Evolutionary conservation across 2,797 vertebrate species (phyloP).

Genomic region (Taenioides sp.): DNA sequence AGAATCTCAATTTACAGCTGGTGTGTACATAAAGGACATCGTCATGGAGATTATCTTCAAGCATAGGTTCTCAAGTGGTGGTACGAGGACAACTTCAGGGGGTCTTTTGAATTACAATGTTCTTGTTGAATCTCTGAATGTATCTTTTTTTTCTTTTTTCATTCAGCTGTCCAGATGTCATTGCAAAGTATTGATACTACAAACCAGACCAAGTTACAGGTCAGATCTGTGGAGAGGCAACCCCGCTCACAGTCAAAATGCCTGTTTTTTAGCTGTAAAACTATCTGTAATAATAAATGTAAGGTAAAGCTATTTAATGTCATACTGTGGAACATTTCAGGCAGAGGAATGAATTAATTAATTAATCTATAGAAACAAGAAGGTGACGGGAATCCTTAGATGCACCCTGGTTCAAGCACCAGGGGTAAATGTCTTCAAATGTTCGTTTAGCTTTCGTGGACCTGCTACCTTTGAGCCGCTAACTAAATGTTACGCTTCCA

Average conservation of each 20-base stretch:
- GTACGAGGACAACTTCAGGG: not conserved
- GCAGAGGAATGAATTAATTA: too few relatives aligned
- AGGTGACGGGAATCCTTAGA: not conserved
- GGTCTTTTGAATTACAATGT: not conserved
- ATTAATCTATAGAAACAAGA: too few relatives aligned
- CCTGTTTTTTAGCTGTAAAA: too few relatives aligned
- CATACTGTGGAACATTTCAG: too few relatives aligned
- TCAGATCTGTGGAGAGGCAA: too few relatives aligned
- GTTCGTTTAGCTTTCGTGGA: slow-evolving; percentile 31
- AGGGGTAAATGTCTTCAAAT: slow-evolving; percentile 24
- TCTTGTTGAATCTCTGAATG: too few relatives aligned
- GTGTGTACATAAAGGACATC: slow-evolving; percentile 12
- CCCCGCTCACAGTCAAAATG: too few relatives aligned
- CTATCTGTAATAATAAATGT: too few relatives aligned
- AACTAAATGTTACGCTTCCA: slow-evolving; percentile 70
- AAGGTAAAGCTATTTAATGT: too few relatives aligned
- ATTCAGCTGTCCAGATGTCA: not conserved
- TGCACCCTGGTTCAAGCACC: too few relatives aligned
- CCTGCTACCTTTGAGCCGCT: slow-evolving; percentile 50
- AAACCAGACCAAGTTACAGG: too few relatives aligned
- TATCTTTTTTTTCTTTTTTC: not conserved
- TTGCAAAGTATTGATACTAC: too few relatives aligned
- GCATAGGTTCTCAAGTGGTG: not conserved
- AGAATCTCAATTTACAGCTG: slow-evolving; percentile 24
- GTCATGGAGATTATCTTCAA: not conserved